Base-by-base conservation (phyloP, 1,140 invertebrate species). In the Rhopalosiphum maidis region DNA sequence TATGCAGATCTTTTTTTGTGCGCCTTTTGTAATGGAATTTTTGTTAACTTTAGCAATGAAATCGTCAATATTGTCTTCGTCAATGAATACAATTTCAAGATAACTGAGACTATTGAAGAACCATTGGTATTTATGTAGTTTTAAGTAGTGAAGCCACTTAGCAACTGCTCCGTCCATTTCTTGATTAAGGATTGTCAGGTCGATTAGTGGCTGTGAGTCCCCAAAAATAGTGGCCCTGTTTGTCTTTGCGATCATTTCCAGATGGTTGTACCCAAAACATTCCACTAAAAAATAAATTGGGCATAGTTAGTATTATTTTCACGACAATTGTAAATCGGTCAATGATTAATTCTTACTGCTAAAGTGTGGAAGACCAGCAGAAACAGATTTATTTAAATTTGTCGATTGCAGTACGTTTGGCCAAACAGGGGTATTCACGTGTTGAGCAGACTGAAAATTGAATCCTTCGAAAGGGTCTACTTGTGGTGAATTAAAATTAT, bases 101-200 rank as follows among this genome's bases (percentile, higher is more conserved):
- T 92, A 92, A 51, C 91, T 92, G 7, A 92, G 48, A 9, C 15
- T 35, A 25, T 92, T 41, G 30, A 92, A 92, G 25, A 92, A 92
- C 91, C 91, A 92, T 54, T 92, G 91, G 23, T 92, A 92, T 25
- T 92, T 92, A 30, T 92, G 91, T 8, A 92, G 82, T 85, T 92
- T 92, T 35, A 92, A 92, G 43, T 92, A 92, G 18, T 85, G 11
- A 30, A 92, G 77, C 91, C 91, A 92, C 7, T 92, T 85, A 15
- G 8, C 35, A 2, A 92, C 6, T 1, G n/a, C 77, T 54, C 43
- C 91, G 21, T 92, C 46, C 91, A 92, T 92, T 8, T 92, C 91
- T 92, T 92, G 91, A 30, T n/a, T 18, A 18, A 92, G 3, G 5
- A 92, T 92, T 4, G 91, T 92, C 35, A 54, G 35, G 5, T 92